Base-by-base conservation (phyloP, 2,113 vertebrate species). In the Labrus mixtus region DNA sequence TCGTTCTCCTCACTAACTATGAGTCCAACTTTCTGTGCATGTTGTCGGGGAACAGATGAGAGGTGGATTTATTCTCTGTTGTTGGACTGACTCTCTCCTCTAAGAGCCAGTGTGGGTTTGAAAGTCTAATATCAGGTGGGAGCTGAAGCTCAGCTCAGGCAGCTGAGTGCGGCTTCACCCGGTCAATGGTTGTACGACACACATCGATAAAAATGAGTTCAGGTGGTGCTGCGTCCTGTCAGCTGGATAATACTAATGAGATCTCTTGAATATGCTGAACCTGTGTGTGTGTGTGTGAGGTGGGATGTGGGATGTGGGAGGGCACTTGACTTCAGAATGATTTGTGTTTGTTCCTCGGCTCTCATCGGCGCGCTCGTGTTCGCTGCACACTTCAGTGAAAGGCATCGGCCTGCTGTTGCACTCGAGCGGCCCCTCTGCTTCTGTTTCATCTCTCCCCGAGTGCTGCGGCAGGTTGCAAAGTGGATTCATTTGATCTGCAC, bases 401-500 rank as follows among this genome's bases (percentile, higher is more conserved):
- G 56, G 66, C 84, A 72, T 77, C 75, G 78, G 83, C 56, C 66
- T 20, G 60, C 62, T 73, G 73, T 15, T 23, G 74, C 59, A 46
- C 62, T 79, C 20, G 29, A 75, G 73, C 76, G 53, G 63, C 67
- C 23, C 23, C 73, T 80, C 57, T 43, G 50, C 78, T 70, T 83
- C 56, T 68, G 67, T 81, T 81, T 80, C 67, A 43, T 76, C 82
- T 56, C 61, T 64, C 76, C 68, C 68, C 73, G 74, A 78, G 82
- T 51, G 64, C 70, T 10, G 10, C 45, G 66, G 81, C 81, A 84
- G 70, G 67, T 79, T 78, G 73, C 73, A 81, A 61, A 84, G 68
- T 81, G 74, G 76, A 90, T 83, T 78, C 62, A 73, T 87, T 69
- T 76, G 54, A 68, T 89, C 53, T 78, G 59, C 58, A 57, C 68